Evolutionary conservation across 2,113 vertebrate species (phyloP).

Genomic region (Gnathonemus longibarbis): DNA sequence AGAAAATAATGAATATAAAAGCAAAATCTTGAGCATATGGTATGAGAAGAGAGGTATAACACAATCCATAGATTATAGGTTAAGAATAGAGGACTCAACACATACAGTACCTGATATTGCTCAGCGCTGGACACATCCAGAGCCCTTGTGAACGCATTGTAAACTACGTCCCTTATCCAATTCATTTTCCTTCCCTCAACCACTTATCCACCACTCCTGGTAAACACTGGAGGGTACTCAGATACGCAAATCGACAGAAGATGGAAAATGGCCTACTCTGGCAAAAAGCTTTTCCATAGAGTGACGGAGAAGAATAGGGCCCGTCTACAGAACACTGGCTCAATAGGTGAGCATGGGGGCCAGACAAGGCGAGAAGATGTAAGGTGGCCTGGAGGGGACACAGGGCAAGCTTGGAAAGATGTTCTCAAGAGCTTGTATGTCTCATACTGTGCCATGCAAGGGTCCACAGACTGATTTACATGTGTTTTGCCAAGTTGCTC

Average conservation of each 20-base stretch:
- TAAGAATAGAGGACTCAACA: constrained; percentile 32
- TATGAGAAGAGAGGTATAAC: constrained; percentile 39
- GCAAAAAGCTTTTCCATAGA: constrained; percentile 31
- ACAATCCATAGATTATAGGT: constrained; percentile 34
- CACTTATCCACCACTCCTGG: constrained; percentile 41
- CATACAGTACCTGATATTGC: constrained; percentile 35
- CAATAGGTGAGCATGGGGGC: constrained; percentile 16
- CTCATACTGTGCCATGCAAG: constrained; percentile 16
- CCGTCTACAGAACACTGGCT: constrained; percentile 14
- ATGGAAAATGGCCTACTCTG: constrained; percentile 27
- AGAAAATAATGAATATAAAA: constrained; percentile 38
- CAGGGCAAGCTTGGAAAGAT: constrained; percentile 24
- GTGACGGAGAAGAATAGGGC: constrained; percentile 19
- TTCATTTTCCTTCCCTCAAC: constrained; percentile 20
- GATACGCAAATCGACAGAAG: constrained; percentile 34
- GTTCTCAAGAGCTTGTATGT: constrained; percentile 21
- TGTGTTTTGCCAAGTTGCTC: constrained; percentile 19
- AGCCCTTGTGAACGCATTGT: constrained; percentile 35
- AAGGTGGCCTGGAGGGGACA: background rate
- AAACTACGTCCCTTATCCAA: background rate
- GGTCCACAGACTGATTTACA: constrained; percentile 29
- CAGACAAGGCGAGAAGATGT: constrained; percentile 8
- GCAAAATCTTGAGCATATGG: constrained; percentile 37
- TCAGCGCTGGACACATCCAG: constrained; percentile 32
- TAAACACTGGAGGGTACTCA: constrained; percentile 37